A percentile compares a stretch with the other conserved stretches of the same genome.
phyloP scores from a whole-genome alignment of 1,140 invertebrate genomes.

The Acyrthosiphon pisum region DNA sequence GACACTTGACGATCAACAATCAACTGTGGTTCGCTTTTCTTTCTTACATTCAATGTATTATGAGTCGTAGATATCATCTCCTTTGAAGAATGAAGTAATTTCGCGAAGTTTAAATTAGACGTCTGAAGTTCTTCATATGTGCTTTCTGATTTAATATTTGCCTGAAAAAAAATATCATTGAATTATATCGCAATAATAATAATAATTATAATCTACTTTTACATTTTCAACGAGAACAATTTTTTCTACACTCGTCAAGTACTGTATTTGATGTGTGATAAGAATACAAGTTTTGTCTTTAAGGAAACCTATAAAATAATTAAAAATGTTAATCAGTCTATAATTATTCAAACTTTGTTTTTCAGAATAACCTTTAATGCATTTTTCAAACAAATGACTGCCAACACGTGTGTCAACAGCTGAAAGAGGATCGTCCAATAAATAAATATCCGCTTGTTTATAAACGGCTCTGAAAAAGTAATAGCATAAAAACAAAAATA shows the following conservation, averaged over 20 bases:
- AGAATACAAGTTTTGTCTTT: conserved; percentile 75
- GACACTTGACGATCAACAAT: conserved; percentile 58
- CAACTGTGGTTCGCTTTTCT: not conserved
- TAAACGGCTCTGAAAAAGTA: conserved; percentile 62
- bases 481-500: not conserved
- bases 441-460: conserved; percentile 72
- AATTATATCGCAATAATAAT: too few relatives aligned
- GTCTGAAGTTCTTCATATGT: conserved; percentile 67
- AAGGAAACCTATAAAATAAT: conserved; percentile 63
- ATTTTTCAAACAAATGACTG: conserved; percentile 78
- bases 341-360: not conserved
- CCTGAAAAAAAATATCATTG: conserved; percentile 63
- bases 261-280: conserved; percentile 86
- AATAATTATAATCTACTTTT: conserved; percentile 27
- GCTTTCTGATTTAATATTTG: conserved; percentile 67
- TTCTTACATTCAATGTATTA: too few relatives aligned
- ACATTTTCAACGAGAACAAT: conserved; percentile 82
- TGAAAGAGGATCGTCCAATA: conserved; percentile 82
- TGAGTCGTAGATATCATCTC: too few relatives aligned
- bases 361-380: conserved; percentile 65
- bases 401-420: conserved; percentile 84
- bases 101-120: conserved; percentile 68
- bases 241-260: conserved; percentile 74
- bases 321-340: not conserved
- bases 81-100: conserved; percentile 56